Percentiles rank a stretch among this genome's conserved stretches.
Conservation (phyloP, 2,797 vertebrate species). For the Enteromius argenteus region DNA sequence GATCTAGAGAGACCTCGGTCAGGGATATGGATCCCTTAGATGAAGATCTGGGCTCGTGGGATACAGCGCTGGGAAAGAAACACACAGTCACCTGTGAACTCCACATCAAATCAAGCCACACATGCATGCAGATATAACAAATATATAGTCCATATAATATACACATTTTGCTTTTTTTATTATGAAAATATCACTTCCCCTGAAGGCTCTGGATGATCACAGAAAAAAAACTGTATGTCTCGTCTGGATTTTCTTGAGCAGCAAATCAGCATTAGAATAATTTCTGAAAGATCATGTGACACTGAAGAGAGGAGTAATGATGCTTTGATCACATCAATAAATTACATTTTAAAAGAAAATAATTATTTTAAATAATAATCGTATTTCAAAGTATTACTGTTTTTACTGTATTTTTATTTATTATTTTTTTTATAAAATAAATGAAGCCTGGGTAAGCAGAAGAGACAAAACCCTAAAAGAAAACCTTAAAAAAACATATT, state of each 20-base stretch:
- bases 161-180: not conserved
- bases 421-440: not conserved
- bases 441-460: not conserved
- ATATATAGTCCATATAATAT: not conserved
- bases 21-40: not conserved
- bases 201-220: not conserved
- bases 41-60: slow-evolving; percentile 12
- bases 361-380: not conserved
- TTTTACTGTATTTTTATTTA: not conserved
- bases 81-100: not conserved
- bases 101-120: not conserved
- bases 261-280: not conserved
- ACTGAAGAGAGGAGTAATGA: not conserved
- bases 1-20: slow-evolving; percentile 61
- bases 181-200: not conserved
- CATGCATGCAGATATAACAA: not conserved
- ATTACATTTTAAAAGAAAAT: not conserved
- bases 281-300: not conserved
- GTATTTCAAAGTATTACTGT: not conserved
- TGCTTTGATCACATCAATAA: not conserved
- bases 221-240: not conserved
- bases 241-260: not conserved
- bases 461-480: not conserved
- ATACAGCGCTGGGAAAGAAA: not conserved
- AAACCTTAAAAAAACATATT: not conserved